phyloP scores from a whole-genome alignment of 2,113 vertebrate species.

The Myrmecobius fasciatus region DNA sequence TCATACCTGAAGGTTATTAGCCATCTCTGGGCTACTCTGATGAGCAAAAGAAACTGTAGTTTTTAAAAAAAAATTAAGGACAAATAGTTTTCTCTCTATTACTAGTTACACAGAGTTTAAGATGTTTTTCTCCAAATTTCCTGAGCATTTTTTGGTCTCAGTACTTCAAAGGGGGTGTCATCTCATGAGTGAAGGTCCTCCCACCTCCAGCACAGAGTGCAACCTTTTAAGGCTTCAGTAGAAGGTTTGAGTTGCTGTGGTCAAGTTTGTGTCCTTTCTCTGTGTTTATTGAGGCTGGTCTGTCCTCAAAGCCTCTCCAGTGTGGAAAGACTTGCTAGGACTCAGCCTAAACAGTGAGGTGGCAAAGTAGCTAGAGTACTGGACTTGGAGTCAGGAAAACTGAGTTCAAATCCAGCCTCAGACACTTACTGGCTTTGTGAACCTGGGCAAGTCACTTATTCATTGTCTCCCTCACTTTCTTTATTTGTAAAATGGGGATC shows the following conservation, averaged over 20 bases:
- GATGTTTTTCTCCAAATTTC: neutral
- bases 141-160: neutral
- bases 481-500: neutral
- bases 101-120: neutral
- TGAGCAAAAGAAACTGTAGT: neutral
- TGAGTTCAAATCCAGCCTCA: neutral
- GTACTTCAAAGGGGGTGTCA: neutral
- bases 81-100: neutral
- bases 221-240: neutral
- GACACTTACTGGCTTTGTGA: neutral
- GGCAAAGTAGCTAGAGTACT: neutral
- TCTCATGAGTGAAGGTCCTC: neutral
- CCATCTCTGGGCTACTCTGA: neutral
- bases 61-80: neutral
- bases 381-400: neutral
- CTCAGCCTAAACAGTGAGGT: neutral
- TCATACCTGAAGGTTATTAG: neutral
- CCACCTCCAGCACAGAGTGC: neutral
- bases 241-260: neutral
- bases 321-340: neutral
- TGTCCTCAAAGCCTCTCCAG: neutral
- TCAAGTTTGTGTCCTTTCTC: neutral
- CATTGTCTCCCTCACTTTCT: neutral
- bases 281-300: neutral
- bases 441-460: neutral